These are phyloP conservation scores for Lottia gigantea DNA, from an alignment of 2,888 invertebrate species.

Conservation along the genomic window DNA sequence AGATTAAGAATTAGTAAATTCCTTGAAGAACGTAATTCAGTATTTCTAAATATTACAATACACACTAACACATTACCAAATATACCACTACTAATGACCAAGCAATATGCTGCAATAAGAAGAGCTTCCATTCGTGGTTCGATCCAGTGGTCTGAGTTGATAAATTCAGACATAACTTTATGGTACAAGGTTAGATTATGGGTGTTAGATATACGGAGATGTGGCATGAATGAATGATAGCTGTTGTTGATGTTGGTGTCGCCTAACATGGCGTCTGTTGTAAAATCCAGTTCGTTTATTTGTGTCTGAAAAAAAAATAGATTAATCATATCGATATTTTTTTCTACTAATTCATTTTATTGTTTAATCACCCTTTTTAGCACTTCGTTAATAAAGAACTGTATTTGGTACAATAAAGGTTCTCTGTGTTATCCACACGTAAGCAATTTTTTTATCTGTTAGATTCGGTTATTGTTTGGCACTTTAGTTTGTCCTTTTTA, in stretches of 20 bases:
- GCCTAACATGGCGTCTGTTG: constrained; percentile 5
- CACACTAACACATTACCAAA: constrained; percentile 53
- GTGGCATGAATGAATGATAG: not conserved
- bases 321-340: too few relatives aligned
- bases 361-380: too few relatives aligned
- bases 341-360: too few relatives aligned
- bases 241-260: not conserved
- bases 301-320: not conserved
- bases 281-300: not conserved
- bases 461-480: too few relatives aligned
- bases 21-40: constrained; percentile 40
- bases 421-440: too few relatives aligned
- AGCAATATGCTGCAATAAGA: constrained; percentile 44
- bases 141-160: constrained; percentile 42
- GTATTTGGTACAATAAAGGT: too few relatives aligned
- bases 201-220: not conserved
- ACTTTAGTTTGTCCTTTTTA: too few relatives aligned
- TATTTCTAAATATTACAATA: constrained; percentile 43
- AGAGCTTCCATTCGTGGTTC: constrained; percentile 36
- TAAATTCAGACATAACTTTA: constrained; percentile 34
- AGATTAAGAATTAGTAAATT: constrained; percentile 59
- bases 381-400: too few relatives aligned
- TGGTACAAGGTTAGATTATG: constrained; percentile 22
- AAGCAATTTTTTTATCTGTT: too few relatives aligned
- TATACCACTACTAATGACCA: constrained; percentile 47